Conservation (phyloP, 2,797 vertebrate species). For the Pipistrellus pygmaeus region DNA sequence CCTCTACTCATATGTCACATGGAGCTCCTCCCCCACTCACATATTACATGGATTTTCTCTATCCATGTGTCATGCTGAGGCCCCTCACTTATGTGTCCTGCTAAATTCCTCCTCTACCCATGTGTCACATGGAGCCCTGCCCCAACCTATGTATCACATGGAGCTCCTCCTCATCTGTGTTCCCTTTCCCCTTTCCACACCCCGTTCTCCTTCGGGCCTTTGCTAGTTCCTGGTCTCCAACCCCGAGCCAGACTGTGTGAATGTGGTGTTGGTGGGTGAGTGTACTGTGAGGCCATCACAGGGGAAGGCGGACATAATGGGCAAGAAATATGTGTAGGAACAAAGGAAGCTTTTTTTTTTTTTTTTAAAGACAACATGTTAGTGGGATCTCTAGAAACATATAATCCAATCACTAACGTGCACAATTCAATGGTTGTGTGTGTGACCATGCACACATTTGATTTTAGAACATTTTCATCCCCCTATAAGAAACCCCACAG, state of each 20-base stretch:
- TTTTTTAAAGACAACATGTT: neutral
- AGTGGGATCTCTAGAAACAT: neutral
- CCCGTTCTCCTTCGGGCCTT: neutral
- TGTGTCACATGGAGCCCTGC: neutral
- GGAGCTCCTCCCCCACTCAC: too few species aligned
- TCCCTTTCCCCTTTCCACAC: neutral
- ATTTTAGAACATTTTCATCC: fast-evolving
- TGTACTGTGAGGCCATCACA: fast-evolving
- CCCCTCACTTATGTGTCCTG: neutral
- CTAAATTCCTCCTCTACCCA: too few species aligned
- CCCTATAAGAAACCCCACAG: too few species aligned
- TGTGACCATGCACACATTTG: fast-evolving
- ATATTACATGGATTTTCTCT: neutral
- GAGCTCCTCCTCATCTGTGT: neutral
- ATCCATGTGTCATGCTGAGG: neutral
- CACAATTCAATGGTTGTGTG: fast-evolving
- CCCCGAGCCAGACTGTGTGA: fast-evolving
- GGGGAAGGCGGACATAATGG: too few species aligned
- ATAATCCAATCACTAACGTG: too few species aligned
- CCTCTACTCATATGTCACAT: fast-evolving
- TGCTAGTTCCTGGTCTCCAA: neutral
- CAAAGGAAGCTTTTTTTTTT: neutral
- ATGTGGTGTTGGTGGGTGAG: neutral
- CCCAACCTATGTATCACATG: neutral
- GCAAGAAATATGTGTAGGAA: neutral